These are phyloP conservation scores for Azemiops feae DNA, from an alignment of 2,113 vertebrate genomes.

Conservation along the genomic window DNA sequence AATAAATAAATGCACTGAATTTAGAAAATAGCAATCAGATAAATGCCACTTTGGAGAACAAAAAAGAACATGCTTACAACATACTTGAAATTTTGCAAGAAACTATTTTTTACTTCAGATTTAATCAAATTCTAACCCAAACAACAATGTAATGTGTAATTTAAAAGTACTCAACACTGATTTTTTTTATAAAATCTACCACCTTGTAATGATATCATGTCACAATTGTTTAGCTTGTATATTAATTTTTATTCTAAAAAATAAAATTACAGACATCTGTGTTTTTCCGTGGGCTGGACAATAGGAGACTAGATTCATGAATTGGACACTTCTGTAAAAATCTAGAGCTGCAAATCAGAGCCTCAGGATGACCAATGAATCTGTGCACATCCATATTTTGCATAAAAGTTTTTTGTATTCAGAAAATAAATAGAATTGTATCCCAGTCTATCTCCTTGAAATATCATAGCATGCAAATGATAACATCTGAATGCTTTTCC, in stretches of 20 bases:
- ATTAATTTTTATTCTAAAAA: not conserved
- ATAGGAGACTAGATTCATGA: not conserved
- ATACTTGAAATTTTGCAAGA: not conserved
- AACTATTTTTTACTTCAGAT: not conserved
- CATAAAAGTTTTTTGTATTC: not conserved
- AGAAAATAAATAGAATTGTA: not conserved
- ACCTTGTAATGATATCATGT: not conserved
- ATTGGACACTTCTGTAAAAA: not conserved
- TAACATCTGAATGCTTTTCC: not conserved
- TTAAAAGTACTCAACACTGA: not conserved
- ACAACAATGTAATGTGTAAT: not conserved
- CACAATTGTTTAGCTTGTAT: not conserved
- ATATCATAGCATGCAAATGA: not conserved
- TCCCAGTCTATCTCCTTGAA: slow-evolving; percentile 9
- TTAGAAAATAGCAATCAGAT: not conserved
- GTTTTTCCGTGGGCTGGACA: not conserved
- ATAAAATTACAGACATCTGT: not conserved
- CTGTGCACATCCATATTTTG: not conserved
- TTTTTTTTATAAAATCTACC: no score
- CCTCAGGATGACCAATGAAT: not conserved
- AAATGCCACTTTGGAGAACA: not conserved
- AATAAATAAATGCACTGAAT: not conserved
- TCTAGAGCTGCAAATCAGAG: not conserved
- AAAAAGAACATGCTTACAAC: not conserved
- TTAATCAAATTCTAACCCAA: not conserved